Evolutionary conservation across 2,888 invertebrate genomes (phyloP), one percentile per base, ranked within the genome.

Genomic region (Cylindroiulus punctatus): DNA sequence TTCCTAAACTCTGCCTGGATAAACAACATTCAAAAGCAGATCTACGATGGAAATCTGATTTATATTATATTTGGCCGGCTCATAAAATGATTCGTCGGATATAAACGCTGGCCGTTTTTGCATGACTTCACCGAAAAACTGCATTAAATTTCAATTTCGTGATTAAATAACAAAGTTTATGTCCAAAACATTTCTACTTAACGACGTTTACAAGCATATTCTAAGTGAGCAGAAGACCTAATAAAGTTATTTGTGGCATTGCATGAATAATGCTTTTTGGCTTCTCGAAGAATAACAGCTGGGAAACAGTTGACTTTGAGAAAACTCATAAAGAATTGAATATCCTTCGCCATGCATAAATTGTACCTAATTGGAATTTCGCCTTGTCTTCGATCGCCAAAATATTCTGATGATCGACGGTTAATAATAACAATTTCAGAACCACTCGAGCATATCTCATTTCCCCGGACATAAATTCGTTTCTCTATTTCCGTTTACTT

Each of bases 131-230:
- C 76, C 22, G 76, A 76, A 76, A 65, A 76, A 76, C 76, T 76
- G 76, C 76, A 76, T 76, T 30, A 76, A 76, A 76, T 76, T 30
- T 76, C 76, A 76, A 76, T 76, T 30, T 76, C 76, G 30, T 30
- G 76, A 76, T 76, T 76, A 76, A 76, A 76, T 76, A 26, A 12
- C 26, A 14, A 10, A 76, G 36, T 76, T 76, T 76, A 76, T 76
- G 76, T 76, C 76, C 30, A 30, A 76, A 76, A 30, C 76, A 76
- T 76, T 30, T 26, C 76, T 76, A 0, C 76, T 76, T 8, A 30
- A 76, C 76, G 4, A 76, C 26, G 17, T 76, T 76, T 12, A 14
- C 14, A 76, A 7, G 65, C 76, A 76, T 52, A 52, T 52, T 52
- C 52, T 19, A 12, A 52, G n/a, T 3, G n/a, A 52, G n/a, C 3